Evolutionary conservation across 1,140 invertebrate species (phyloP), one percentile per base, ranked within the genome.

Genomic region (Dinoponera quadriceps): DNA sequence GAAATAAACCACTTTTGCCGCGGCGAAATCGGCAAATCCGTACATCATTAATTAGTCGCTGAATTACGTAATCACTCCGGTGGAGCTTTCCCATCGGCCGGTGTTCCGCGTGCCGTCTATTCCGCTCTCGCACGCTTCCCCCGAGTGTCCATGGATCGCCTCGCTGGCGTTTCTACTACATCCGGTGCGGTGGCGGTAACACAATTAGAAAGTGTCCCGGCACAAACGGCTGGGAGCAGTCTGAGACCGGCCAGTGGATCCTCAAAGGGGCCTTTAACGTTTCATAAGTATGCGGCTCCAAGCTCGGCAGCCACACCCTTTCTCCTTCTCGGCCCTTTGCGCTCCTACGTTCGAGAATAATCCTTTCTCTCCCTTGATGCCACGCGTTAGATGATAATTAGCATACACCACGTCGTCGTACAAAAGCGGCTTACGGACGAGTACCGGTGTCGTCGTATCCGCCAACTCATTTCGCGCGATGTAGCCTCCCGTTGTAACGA

Each of bases 251-350:
- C 13, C 54, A 74, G 66, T 55, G 71, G 38, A 44, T 44, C 38
- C 60, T 68, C 84, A 75, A 82, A 86, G 77, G 63, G 71, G 57
- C 49, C 57, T 74, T 85, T 71, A 82, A 85, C 77, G 77, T 85
- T 85, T 85, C 77, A 82, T 75, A 68, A 80, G 65, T 80, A 80
- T 80, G 65, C 75, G 33, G 38, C 22, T 69, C 3, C 55, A 22
- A n/a, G n/a, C 20, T 54, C 22, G 18, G 18, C 18, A 13, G 0
- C 25, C 62, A 14, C 20, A 3, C 27, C 33, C 20, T 51, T 14
- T 51, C 33, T 75, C 22, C 22, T 25, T 57, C n/a, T 49, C 13
- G 13, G 49, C 29, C 48, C 38, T 33, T 54, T 49, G 18, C 49
- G 62, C 48, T 2, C 7, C 11, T 14, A 14, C 16, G 38, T 63